A percentile compares a stretch with the other conserved stretches of the same genome.
Conservation (phyloP, 2,888 invertebrate genomes). For the Leucoma salicis region DNA sequence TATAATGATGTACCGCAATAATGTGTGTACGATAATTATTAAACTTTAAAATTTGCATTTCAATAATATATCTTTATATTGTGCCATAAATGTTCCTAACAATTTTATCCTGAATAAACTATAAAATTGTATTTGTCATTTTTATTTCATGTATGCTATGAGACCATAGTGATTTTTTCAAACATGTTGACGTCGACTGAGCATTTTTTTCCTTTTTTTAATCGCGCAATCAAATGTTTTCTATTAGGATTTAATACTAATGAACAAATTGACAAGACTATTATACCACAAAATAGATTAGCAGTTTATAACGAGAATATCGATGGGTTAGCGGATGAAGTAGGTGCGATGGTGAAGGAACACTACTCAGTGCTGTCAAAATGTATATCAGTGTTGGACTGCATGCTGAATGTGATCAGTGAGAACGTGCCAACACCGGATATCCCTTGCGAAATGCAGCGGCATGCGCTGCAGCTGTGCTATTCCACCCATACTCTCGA, state of each 20-base stretch:
- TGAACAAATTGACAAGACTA: constrained; percentile 10
- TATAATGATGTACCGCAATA: too few species aligned
- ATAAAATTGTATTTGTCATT: constrained; percentile 4
- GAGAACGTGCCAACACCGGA: neutral
- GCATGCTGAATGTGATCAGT: constrained; percentile 10
- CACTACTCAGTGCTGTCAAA: constrained; percentile 28
- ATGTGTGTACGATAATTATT: too few species aligned
- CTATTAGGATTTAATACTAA: constrained; percentile 11
- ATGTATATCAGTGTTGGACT: constrained; percentile 16
- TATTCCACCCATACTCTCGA: constrained; percentile 18
- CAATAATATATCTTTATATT: too few species aligned
- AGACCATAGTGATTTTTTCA: constrained; percentile 32
- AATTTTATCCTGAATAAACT: constrained; percentile 4
- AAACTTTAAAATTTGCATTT: too few species aligned
- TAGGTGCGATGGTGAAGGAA: constrained; percentile 20
- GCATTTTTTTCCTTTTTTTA: constrained; percentile 25
- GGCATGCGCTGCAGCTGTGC: constrained; percentile 29
- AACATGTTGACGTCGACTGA: constrained; percentile 15
- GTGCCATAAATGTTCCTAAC: constrained; percentile 32
- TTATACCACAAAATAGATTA: constrained; percentile 1
- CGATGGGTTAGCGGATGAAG: constrained; percentile 16
- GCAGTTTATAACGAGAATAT: neutral
- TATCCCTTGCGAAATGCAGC: constrained; percentile 23
- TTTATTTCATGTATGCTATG: constrained; percentile 18
- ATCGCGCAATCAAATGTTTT: constrained; percentile 7